A percentile compares a stretch with the other conserved stretches of the same genome.
Evolutionary conservation across 1,140 invertebrate genomes (phyloP).

Genomic region (Lordiphosa clarofinis): DNA sequence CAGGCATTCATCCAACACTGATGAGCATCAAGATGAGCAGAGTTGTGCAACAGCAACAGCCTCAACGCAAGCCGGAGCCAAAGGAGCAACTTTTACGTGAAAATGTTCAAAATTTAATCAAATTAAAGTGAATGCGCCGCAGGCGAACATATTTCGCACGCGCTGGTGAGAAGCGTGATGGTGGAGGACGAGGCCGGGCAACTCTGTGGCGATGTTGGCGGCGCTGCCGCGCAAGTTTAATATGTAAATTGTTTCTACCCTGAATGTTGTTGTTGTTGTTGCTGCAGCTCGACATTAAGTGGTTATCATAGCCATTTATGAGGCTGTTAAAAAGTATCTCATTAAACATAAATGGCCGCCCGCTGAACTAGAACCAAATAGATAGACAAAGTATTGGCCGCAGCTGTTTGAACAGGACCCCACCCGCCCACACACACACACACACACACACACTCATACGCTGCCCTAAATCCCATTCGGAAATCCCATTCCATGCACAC

Average conservation of each 20-base stretch:
- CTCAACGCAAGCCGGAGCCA: constrained; percentile 29
- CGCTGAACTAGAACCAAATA: constrained; percentile 31
- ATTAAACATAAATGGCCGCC: constrained; percentile 69
- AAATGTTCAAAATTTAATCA: constrained; percentile 79
- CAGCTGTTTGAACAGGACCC: constrained; percentile 8
- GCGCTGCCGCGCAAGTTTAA: constrained; percentile 60
- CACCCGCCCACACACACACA: constrained; percentile 1
- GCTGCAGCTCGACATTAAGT: constrained; percentile 70
- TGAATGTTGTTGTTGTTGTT: constrained; percentile 5
- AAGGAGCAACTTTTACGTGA: constrained; percentile 76
- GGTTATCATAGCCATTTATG: constrained; percentile 79
- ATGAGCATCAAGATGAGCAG: constrained; percentile 25
- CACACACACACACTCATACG: constrained; percentile 5
- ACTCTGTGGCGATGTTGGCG: constrained; percentile 26
- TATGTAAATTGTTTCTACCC: constrained; percentile 75
- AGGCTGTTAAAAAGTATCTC: constrained; percentile 78
- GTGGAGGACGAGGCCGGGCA: constrained; percentile 24
- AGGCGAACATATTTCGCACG: constrained; percentile 77
- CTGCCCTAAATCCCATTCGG: too few relatives aligned
- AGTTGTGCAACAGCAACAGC: constrained; percentile 27
- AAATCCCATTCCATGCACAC: constrained; percentile 2
- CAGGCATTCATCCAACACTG: constrained; percentile 44
- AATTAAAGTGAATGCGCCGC: constrained; percentile 78
- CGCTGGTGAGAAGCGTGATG: constrained; percentile 23
- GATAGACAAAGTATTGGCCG: constrained; percentile 40